Evolutionary conservation across 2,888 invertebrate genomes (phyloP), one percentile per base, ranked within the genome.

Genomic region (Thysanoteuthis rhombus): DNA sequence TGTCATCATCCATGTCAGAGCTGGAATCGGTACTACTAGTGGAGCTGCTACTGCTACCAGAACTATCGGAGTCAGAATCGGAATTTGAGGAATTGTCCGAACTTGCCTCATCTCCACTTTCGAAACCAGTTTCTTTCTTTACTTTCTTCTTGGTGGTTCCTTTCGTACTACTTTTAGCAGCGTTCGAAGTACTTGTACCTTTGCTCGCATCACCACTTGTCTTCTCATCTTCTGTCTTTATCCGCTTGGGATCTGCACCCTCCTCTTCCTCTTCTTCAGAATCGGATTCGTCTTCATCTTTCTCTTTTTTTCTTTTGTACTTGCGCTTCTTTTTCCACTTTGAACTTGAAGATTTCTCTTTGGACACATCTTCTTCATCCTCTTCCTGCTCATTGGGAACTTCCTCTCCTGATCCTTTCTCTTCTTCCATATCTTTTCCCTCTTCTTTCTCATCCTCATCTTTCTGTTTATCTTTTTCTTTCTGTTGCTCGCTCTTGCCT

Each of bases 51-150:
- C 42, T 40, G 92, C 92, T 92, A 45, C 36, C 92, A 92, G 45
- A 32, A 40, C 45, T 45, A 0, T 40, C 40, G 45, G 92, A 92
- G n/a, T 92, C 45, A 4, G 92, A 92, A 40, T 45, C 45, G 39
- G n/a, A 40, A 42, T 45, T 92, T n/a, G 16, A 40, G n/a, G 28
- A 40, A 45, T 92, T 45, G 36, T 92, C 92, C 22, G 40, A 40
- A 92, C 92, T 92, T 40, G 40, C 92, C 40, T 40, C n/a, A n/a
- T 92, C 92, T 8, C n/a, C 42, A n/a, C n/a, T 92, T 92, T 32
- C 42, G 32, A 45, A 45, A 92, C 40, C 40, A 28, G 92, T 5
- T 22, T 45, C 40, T n/a, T 92, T 40, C 32, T 40, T 45, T 40
- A 45, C 36, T 42, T 92, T 45, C 92, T 92, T 92, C 40, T 90